Percentiles rank a stretch among this genome's conserved stretches.
phyloP scores from a whole-genome alignment of 2,797 vertebrate genomes.

The Chelonia mydas region DNA sequence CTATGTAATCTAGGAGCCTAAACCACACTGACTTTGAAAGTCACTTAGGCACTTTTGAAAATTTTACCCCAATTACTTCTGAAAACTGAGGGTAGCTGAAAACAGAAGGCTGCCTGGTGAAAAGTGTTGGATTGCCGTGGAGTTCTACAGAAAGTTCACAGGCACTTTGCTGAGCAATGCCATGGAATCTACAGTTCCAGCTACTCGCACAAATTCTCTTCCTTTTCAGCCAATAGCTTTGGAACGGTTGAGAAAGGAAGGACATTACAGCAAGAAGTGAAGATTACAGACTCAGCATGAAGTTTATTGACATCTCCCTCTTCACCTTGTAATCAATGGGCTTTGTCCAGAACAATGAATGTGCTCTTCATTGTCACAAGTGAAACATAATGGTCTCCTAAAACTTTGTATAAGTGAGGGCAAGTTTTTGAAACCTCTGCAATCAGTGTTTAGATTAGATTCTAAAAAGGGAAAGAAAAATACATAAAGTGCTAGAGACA shows the following conservation, averaged over 20 bases:
- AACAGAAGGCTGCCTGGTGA: background rate
- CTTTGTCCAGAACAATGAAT: background rate
- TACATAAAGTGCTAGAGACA: background rate
- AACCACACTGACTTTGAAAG: background rate
- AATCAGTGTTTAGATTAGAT: background rate
- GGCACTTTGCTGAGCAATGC: background rate
- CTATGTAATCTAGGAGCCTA: background rate
- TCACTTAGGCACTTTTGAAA: background rate
- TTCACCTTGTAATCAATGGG: background rate
- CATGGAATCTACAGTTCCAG: background rate
- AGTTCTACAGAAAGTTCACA: background rate
- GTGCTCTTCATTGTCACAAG: background rate
- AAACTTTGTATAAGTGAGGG: background rate
- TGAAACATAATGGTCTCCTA: background rate
- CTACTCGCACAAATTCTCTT: background rate
- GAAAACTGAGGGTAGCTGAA: background rate
- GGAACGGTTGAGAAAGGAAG: background rate
- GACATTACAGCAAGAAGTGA: background rate
- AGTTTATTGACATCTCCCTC: background rate
- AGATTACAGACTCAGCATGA: background rate
- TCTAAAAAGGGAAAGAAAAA: background rate
- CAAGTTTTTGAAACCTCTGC: background rate
- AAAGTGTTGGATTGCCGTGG: fast-evolving
- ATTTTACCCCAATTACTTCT: background rate
- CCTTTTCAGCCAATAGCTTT: background rate